These are phyloP conservation scores for Aspidapion aeneum DNA, from an alignment of 2,888 invertebrate species.

Conservation along the genomic window DNA sequence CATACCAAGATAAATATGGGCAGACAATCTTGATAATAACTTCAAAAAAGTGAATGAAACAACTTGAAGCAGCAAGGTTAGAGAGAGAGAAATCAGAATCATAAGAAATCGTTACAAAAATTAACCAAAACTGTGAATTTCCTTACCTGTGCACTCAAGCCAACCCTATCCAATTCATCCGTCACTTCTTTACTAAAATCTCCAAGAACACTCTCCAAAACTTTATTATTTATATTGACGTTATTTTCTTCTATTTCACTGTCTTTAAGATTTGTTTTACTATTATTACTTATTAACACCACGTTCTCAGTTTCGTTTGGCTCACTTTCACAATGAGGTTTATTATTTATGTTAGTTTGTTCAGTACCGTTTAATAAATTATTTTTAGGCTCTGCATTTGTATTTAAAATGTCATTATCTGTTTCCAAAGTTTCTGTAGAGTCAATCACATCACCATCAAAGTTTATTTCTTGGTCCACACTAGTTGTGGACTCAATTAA, in stretches of 20 bases:
- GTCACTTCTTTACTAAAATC: constrained; percentile 59
- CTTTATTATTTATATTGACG: constrained; percentile 20
- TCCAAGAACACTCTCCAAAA: constrained; percentile 46
- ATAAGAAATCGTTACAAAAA: too few species aligned
- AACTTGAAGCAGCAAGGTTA: too few species aligned
- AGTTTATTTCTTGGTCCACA: constrained; percentile 3
- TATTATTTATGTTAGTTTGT: not conserved
- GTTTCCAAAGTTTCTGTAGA: not conserved
- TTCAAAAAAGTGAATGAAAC: too few species aligned
- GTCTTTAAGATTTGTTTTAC: constrained; percentile 10
- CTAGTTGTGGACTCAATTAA: not conserved
- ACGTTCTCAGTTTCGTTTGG: constrained; percentile 1
- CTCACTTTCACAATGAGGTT: constrained; percentile 9
- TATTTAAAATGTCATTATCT: not conserved
- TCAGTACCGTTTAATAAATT: too few species aligned
- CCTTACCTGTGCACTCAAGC: constrained; percentile 1
- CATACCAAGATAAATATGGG: too few species aligned
- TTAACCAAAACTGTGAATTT: too few species aligned
- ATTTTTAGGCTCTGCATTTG: not conserved
- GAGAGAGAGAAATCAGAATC: too few species aligned
- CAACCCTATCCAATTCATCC: constrained; percentile 54
- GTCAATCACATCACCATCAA: not conserved
- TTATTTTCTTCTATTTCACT: constrained; percentile 12
- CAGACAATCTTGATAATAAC: too few species aligned
- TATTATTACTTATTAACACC: not conserved